Conservation (phyloP, 2,797 vertebrate species). For the Acanthurus leucopareius region DNA sequence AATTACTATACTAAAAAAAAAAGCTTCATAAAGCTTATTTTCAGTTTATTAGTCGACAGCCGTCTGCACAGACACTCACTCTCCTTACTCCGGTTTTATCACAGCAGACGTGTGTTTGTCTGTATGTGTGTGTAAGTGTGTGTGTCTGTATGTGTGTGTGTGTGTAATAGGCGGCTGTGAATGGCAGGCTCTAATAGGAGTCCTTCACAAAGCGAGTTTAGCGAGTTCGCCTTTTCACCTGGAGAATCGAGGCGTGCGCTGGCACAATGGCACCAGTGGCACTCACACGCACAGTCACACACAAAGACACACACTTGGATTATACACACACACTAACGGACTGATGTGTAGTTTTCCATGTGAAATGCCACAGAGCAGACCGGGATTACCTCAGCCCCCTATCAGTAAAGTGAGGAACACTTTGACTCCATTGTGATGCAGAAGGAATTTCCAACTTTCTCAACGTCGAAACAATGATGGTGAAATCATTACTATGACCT, state of each 20-base stretch:
- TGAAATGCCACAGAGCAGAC: constrained; percentile 38
- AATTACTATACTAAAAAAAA: background rate
- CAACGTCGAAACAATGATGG: background rate
- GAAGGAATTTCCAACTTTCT: constrained; percentile 25
- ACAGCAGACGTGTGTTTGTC: constrained; percentile 38
- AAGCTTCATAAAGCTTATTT: constrained; percentile 11
- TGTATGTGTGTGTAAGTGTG: constrained; percentile 30
- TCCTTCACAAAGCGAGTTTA: constrained; percentile 63
- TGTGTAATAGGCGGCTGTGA: constrained; percentile 24
- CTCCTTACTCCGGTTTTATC: constrained; percentile 42
- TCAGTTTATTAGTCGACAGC: constrained; percentile 21
- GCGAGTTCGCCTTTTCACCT: constrained; percentile 63
- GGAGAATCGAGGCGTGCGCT: constrained; percentile 30
- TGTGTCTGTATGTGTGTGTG: constrained; percentile 23
- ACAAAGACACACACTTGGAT: background rate
- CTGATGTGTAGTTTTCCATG: constrained; percentile 42
- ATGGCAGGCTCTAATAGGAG: constrained; percentile 43
- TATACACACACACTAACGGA: background rate
- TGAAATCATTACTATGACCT: background rate
- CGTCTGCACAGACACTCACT: constrained; percentile 41
- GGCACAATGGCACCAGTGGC: constrained; percentile 19
- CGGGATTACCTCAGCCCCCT: background rate
- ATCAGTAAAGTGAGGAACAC: background rate
- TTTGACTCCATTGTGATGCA: constrained; percentile 34
- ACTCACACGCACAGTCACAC: constrained; percentile 6